These are phyloP conservation scores for Mythimna ferrago DNA, from an alignment of 2,888 invertebrate species.

Conservation along the genomic window DNA sequence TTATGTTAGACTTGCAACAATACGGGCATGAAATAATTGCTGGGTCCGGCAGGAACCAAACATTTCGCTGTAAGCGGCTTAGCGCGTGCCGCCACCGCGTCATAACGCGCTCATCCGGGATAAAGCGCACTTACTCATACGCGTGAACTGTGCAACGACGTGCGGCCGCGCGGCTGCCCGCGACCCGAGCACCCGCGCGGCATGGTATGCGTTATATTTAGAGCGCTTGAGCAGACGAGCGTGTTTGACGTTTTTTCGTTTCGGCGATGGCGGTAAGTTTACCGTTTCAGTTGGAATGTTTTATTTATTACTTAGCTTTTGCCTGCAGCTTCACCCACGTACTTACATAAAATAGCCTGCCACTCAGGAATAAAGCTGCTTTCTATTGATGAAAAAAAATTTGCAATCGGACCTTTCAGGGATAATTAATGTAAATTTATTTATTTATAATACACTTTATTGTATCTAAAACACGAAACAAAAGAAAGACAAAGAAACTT, in stretches of 20 bases:
- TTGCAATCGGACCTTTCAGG: too few relatives aligned
- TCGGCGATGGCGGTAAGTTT: background rate
- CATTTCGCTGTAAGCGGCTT: conserved; percentile 70
- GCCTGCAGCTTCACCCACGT: too few relatives aligned
- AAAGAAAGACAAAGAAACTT: too few relatives aligned
- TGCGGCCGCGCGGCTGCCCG: background rate
- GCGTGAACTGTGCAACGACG: conserved; percentile 16
- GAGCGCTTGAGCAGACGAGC: background rate
- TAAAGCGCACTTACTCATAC: conserved; percentile 56
- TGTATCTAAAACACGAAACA: too few relatives aligned
- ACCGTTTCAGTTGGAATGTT: too few relatives aligned
- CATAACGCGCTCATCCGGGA: conserved; percentile 53
- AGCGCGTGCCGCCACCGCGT: conserved; percentile 39
- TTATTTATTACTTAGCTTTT: too few relatives aligned
- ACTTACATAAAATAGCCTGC: too few relatives aligned
- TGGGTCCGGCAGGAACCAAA: conserved; percentile 57
- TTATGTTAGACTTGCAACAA: conserved; percentile 20
- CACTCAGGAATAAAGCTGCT: too few relatives aligned
- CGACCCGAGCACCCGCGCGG: background rate
- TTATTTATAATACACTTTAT: too few relatives aligned
- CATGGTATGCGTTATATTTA: background rate
- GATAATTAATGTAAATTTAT: too few relatives aligned
- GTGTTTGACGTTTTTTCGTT: background rate
- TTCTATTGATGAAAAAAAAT: too few relatives aligned
- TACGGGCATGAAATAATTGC: conserved; percentile 24